Evolutionary conservation across 1,140 invertebrate species (phyloP).

Genomic region (Pachyrhynchus sulphureomaculatus): DNA sequence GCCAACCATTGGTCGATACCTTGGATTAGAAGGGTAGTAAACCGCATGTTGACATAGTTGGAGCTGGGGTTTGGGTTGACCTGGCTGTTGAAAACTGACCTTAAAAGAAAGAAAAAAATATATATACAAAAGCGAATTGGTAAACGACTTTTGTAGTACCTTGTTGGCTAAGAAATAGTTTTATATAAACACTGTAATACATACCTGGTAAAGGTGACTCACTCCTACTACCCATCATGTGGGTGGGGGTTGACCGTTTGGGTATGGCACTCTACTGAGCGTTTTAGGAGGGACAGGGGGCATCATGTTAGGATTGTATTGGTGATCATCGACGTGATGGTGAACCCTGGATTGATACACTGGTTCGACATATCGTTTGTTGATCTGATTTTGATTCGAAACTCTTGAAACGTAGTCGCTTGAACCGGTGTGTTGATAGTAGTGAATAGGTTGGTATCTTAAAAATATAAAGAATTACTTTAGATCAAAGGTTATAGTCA

Average conservation of each 20-base stretch:
- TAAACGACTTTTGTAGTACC: too few species aligned
- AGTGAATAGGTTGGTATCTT: slow-evolving; percentile 33
- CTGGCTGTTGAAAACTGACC: slow-evolving; percentile 51
- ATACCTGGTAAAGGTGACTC: slow-evolving; percentile 45
- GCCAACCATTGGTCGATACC: slow-evolving; percentile 40
- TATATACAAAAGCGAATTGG: too few species aligned
- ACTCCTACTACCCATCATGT: slow-evolving; percentile 43
- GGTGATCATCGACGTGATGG: slow-evolving; percentile 34
- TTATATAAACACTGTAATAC: too few species aligned
- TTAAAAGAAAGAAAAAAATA: too few species aligned
- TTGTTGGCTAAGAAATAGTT: too few species aligned
- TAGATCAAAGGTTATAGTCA: too few species aligned
- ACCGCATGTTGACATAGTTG: slow-evolving; percentile 37
- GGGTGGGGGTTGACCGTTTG: slow-evolving; percentile 45
- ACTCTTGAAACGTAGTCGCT: slow-evolving; percentile 37
- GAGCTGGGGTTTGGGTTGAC: slow-evolving; percentile 50
- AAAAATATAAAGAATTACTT: too few species aligned
- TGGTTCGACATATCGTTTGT: slow-evolving; percentile 45
- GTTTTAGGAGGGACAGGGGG: slow-evolving; percentile 35
- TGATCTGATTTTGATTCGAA: slow-evolving; percentile 49
- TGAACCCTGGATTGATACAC: slow-evolving; percentile 51
- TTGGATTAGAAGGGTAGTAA: slow-evolving; percentile 42
- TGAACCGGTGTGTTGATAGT: slow-evolving; percentile 13
- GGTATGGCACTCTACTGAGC: slow-evolving; percentile 43
- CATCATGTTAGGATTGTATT: slow-evolving; percentile 36